Evolutionary conservation across 2,113 vertebrate genomes (phyloP).

Genomic region (Percina caprodes): DNA sequence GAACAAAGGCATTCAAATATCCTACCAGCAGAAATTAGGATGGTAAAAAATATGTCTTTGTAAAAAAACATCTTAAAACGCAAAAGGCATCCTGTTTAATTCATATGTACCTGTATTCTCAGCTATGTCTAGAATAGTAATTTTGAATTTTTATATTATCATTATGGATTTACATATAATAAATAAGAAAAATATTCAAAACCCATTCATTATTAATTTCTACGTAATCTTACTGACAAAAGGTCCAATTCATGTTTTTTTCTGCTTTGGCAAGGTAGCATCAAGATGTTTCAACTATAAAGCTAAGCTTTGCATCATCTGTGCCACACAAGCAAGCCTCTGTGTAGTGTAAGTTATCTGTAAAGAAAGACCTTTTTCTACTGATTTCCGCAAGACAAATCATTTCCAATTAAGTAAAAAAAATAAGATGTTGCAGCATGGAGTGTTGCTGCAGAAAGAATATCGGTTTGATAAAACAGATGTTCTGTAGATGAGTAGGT

Average conservation of each 20-base stretch:
- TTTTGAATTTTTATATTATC: conserved; percentile 6
- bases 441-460: not conserved
- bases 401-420: not conserved
- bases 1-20: conserved; percentile 7
- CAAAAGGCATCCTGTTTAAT: conserved; percentile 18
- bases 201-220: too few relatives aligned
- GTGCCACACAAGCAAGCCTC: conserved; percentile 41
- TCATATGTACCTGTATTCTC: conserved; percentile 2
- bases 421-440: not conserved
- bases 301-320: conserved; percentile 73
- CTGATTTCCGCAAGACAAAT: conserved; percentile 19
- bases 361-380: not conserved
- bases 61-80: conserved; percentile 25
- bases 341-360: conserved; percentile 6
- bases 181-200: conserved; percentile 22
- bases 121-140: conserved; percentile 3
- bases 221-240: not conserved
- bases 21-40: not conserved
- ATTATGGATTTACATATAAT: conserved; percentile 33
- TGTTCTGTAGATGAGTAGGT: not conserved
- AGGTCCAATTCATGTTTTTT: not conserved
- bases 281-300: conserved; percentile 37
- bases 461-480: conserved; percentile 12
- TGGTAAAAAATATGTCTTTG: not conserved
- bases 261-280: conserved; percentile 19